Conservation (phyloP, 2,113 vertebrate species). For the Ailuropoda melanoleuca region DNA sequence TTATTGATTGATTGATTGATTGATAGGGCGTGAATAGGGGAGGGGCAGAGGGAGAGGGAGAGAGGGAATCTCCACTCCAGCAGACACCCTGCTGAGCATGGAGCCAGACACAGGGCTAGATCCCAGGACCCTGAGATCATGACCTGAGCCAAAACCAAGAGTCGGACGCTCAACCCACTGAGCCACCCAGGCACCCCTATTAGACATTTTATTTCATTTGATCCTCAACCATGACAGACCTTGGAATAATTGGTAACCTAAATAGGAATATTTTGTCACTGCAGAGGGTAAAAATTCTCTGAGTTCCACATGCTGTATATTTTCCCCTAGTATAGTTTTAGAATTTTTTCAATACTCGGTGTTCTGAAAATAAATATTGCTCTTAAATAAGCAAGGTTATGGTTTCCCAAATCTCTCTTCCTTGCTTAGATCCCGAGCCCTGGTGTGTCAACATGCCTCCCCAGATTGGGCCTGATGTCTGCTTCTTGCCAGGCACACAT, state of each 20-base stretch:
- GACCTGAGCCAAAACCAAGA: background rate
- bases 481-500: fast-evolving
- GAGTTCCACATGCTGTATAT: fast-evolving
- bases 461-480: fast-evolving
- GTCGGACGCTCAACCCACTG: fast-evolving
- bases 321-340: background rate
- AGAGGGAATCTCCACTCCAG: background rate
- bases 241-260: background rate
- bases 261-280: background rate
- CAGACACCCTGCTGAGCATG: background rate
- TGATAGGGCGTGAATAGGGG: background rate
- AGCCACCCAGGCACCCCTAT: background rate
- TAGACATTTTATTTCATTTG: background rate
- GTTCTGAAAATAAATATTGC: background rate
- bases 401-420: background rate
- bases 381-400: background rate
- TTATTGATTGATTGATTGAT: background rate
- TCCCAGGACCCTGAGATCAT: background rate
- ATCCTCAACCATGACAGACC: background rate
- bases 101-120: background rate
- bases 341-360: background rate
- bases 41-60: background rate
- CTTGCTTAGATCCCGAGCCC: background rate
- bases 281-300: background rate
- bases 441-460: fast-evolving